Evolutionary conservation across 2,113 vertebrate genomes (phyloP).

Genomic region (Ivindomyrus marchei): DNA sequence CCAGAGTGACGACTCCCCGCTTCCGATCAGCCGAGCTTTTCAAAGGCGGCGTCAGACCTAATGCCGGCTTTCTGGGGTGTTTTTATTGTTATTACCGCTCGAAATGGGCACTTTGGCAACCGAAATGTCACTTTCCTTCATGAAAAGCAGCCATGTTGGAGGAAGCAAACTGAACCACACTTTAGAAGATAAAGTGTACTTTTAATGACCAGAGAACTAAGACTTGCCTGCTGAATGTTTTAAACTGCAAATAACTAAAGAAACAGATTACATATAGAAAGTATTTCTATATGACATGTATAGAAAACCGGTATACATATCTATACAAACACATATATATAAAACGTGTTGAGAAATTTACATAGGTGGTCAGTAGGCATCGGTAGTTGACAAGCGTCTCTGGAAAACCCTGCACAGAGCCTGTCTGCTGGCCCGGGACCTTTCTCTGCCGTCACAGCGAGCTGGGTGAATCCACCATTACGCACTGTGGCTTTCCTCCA

Average conservation of each 20-base stretch:
- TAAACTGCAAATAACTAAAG: background rate
- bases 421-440: background rate
- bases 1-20: background rate
- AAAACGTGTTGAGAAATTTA: background rate
- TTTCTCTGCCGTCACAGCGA: background rate
- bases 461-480: background rate
- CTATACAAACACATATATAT: background rate
- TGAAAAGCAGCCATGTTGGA: background rate
- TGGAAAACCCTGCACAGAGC: background rate
- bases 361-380: background rate
- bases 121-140: background rate
- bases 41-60: background rate
- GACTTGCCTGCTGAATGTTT: background rate
- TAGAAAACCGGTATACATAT: background rate
- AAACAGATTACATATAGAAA: background rate
- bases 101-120: background rate
- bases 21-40: background rate
- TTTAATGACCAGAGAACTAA: background rate
- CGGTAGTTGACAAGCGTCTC: background rate
- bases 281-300: background rate
- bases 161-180: background rate
- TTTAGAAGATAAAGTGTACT: background rate
- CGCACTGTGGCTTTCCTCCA: background rate
- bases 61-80: background rate
- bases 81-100: background rate